Evolutionary conservation across 1,140 invertebrate species (phyloP).

Genomic region (Apolygus lucorum): DNA sequence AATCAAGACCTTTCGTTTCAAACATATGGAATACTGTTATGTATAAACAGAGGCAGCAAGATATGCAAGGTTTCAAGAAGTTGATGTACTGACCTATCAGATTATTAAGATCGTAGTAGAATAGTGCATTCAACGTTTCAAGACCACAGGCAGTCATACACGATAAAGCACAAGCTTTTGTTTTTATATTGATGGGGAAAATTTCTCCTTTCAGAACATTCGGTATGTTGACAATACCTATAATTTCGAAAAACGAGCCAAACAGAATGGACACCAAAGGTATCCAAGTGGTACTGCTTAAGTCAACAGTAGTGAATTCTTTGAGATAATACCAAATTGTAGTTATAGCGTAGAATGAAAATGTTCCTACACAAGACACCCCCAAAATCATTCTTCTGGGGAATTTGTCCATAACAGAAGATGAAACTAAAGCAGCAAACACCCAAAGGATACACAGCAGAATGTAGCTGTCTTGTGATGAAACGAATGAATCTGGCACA

Average conservation of each 20-base stretch:
- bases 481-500: constrained; percentile 43
- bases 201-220: constrained; percentile 29
- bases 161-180: constrained; percentile 22
- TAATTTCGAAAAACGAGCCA: constrained; percentile 19
- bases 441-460: constrained; percentile 33
- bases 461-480: constrained; percentile 17
- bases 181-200: constrained; percentile 28
- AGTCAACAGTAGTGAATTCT: background rate
- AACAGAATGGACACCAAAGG: constrained; percentile 21
- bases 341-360: constrained; percentile 27
- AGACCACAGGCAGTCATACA: constrained; percentile 6
- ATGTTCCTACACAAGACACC: constrained; percentile 33
- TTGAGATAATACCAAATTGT: constrained; percentile 31
- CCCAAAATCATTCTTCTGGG: constrained; percentile 42
- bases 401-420: constrained; percentile 36
- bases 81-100: constrained; percentile 60
- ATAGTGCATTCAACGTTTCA: constrained; percentile 3
- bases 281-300: constrained; percentile 12
- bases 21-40: constrained; percentile 51
- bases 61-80: constrained; percentile 69
- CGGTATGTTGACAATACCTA: constrained; percentile 28
- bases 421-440: constrained; percentile 38
- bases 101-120: constrained; percentile 53
- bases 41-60: constrained; percentile 42
- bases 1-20: constrained; percentile 70